These are phyloP conservation scores for Carapus acus DNA, from an alignment of 2,797 vertebrate species.

Conservation along the genomic window DNA sequence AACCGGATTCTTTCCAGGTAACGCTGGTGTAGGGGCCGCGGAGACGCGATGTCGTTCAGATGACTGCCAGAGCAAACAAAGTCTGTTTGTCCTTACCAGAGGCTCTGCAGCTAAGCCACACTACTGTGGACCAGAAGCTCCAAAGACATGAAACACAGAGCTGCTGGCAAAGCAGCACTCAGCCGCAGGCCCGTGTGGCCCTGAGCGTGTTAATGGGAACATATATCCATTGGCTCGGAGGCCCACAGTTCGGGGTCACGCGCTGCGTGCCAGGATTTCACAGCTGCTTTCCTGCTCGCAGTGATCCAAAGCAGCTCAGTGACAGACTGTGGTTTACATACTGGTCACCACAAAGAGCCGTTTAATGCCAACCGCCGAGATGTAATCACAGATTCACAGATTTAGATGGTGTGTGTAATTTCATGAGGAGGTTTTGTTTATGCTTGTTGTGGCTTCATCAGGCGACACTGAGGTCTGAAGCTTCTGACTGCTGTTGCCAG, in stretches of 20 bases:
- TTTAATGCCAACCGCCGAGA: neutral
- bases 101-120: slow-evolving; percentile 3
- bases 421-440: too few relatives aligned
- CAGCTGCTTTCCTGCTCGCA: neutral
- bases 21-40: slow-evolving; percentile 27
- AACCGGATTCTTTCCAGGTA: slow-evolving; percentile 71
- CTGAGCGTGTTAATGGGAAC: neutral
- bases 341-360: too few relatives aligned
- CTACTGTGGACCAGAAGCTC: slow-evolving; percentile 5
- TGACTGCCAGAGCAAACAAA: slow-evolving; percentile 25
- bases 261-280: neutral
- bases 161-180: neutral
- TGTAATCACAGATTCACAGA: neutral
- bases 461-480: too few relatives aligned
- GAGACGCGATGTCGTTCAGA: slow-evolving; percentile 23
- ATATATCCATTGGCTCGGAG: too few relatives aligned
- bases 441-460: too few relatives aligned
- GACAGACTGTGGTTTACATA: neutral
- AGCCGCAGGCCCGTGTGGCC: neutral
- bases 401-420: too few relatives aligned
- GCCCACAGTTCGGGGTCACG: too few relatives aligned
- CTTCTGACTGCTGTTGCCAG: neutral
- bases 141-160: slow-evolving; percentile 4
- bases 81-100: slow-evolving; percentile 26
- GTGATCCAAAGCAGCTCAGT: slow-evolving; percentile 2